Evolutionary conservation across 2,797 vertebrate species (phyloP).

Genomic region (Graptemys geographica): DNA sequence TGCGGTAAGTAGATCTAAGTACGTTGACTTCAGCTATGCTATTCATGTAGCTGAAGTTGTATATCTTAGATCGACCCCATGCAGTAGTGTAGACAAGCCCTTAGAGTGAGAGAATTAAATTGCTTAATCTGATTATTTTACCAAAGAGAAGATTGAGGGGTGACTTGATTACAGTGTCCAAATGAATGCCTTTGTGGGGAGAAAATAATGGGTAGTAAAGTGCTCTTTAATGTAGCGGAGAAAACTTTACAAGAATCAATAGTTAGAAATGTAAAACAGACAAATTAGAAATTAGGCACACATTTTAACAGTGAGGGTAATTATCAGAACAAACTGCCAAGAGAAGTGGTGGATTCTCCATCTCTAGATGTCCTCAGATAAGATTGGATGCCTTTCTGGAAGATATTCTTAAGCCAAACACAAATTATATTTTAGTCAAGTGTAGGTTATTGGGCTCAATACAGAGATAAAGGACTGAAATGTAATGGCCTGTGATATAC

Average conservation of each 20-base stretch:
- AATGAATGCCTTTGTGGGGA: not conserved
- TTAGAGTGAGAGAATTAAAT: not conserved
- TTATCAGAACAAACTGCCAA: accelerated
- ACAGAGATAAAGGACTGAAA: not conserved
- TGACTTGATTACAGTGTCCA: not conserved
- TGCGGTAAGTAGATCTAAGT: no score
- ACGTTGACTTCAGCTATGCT: no score
- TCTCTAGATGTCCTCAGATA: not conserved
- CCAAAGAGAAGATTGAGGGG: not conserved
- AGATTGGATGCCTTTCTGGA: not conserved
- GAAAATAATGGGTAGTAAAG: not conserved
- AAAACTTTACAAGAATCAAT: not conserved
- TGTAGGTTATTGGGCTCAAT: not conserved
- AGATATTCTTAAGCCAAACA: not conserved
- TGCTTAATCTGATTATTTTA: not conserved
- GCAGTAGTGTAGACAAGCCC: no score
- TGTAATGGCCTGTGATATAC: accelerated
- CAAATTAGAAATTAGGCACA: not conserved
- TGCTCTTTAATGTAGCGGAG: not conserved
- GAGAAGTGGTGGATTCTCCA: not conserved
- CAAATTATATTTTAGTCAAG: not conserved
- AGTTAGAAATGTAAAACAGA: not conserved
- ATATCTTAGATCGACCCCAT: no score
- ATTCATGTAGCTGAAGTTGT: no score
- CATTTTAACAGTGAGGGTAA: not conserved